phyloP scores from a whole-genome alignment of 2,888 invertebrate species.

The Nemoura dubitans region DNA sequence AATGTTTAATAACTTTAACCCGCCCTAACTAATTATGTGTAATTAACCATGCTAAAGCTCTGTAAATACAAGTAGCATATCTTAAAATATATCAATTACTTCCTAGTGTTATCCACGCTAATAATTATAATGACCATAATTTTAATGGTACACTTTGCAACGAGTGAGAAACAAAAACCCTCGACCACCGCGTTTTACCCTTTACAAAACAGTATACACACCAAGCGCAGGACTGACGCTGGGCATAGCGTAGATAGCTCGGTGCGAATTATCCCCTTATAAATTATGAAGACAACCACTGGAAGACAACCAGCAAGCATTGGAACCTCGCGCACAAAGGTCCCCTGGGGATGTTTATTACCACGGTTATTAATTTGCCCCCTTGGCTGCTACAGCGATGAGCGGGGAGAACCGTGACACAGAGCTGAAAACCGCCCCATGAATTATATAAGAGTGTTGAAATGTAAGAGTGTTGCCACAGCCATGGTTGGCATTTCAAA shows the following conservation, averaged over 20 bases:
- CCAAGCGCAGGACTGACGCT: background rate
- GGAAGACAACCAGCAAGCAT: background rate
- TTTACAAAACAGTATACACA: background rate
- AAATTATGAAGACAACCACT: background rate
- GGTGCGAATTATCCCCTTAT: background rate
- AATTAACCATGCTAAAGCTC: too few relatives aligned
- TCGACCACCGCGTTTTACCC: background rate
- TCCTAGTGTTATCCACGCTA: background rate
- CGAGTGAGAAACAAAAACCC: background rate
- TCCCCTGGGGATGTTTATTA: slow-evolving; percentile 17
- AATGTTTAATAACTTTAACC: too few relatives aligned
- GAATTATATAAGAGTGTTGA: slow-evolving; percentile 19
- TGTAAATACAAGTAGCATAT: background rate
- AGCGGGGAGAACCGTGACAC: background rate
- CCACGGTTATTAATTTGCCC: slow-evolving; percentile 13
- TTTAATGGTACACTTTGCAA: background rate
- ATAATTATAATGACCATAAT: background rate
- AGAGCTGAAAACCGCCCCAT: background rate
- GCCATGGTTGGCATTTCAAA: background rate
- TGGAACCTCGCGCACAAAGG: slow-evolving; percentile 10
- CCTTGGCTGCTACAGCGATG: background rate
- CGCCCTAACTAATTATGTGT: too few relatives aligned
- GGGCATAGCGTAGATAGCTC: background rate
- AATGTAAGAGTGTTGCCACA: background rate
- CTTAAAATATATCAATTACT: background rate